Evolutionary conservation across 2,113 vertebrate species (phyloP).

Genomic region (Heloderma charlesbogerti): DNA sequence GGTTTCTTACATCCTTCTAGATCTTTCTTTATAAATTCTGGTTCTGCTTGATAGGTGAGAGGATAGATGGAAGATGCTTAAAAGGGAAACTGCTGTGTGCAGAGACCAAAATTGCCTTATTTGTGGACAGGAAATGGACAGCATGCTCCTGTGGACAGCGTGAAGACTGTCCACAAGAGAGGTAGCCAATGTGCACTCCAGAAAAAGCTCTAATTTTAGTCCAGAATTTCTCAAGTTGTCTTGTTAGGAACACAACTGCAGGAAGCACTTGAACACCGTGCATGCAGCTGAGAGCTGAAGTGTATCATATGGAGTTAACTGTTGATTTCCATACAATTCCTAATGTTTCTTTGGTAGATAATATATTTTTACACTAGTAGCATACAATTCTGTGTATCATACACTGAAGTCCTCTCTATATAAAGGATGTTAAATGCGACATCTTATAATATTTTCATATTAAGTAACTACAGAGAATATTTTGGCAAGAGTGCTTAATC

Average conservation of each 20-base stretch:
- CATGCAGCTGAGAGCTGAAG: conserved; percentile 28
- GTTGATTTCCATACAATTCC: conserved; percentile 36
- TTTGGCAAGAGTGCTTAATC: conserved; percentile 87
- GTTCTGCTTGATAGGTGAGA: background rate
- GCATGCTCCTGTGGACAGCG: background rate
- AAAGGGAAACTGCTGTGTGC: background rate
- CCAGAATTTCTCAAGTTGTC: background rate
- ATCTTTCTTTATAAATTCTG: too few species aligned
- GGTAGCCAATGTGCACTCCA: background rate
- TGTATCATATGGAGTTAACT: conserved; percentile 57
- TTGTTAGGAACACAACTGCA: background rate
- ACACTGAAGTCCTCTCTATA: conserved; percentile 35
- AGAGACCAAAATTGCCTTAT: background rate
- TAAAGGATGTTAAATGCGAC: conserved; percentile 73
- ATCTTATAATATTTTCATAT: conserved; percentile 82
- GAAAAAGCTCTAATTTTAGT: background rate
- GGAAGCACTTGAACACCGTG: conserved; percentile 30
- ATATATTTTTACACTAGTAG: conserved; percentile 56
- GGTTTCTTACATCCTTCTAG: background rate
- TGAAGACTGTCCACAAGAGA: too few species aligned
- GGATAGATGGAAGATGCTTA: background rate
- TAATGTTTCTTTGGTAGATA: conserved; percentile 54
- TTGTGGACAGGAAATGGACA: too few species aligned
- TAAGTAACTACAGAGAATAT: conserved; percentile 86
- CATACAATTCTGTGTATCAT: conserved; percentile 39